Conservation (phyloP, 2,888 invertebrate species). For the Drosophila ezoana region DNA sequence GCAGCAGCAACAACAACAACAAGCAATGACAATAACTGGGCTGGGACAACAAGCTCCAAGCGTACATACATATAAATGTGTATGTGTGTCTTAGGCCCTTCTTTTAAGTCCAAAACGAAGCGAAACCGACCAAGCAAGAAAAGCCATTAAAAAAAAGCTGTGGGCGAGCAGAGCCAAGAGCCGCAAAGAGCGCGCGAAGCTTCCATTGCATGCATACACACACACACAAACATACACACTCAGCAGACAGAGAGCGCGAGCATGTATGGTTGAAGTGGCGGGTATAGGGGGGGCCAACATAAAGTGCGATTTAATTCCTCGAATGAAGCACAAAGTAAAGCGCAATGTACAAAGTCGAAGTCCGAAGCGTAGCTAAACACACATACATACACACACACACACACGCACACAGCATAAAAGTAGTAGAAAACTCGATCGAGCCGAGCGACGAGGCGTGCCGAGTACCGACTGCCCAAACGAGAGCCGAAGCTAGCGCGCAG, state of each 20-base stretch:
- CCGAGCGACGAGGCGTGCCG: constrained; percentile 38
- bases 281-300: constrained; percentile 34
- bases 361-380: constrained; percentile 46
- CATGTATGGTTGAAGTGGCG: background rate
- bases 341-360: constrained; percentile 75
- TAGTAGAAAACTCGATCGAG: constrained; percentile 72
- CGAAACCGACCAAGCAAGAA: constrained; percentile 70
- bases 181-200: constrained; percentile 38
- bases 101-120: constrained; percentile 64
- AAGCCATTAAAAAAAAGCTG: constrained; percentile 69
- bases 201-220: constrained; percentile 33
- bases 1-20: constrained; percentile 36
- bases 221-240: constrained; percentile 11
- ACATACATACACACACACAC: constrained; percentile 12
- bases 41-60: constrained; percentile 45
- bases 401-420: constrained; percentile 28
- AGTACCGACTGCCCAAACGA: constrained; percentile 32
- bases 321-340: constrained; percentile 74
- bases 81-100: constrained; percentile 58
- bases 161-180: constrained; percentile 60
- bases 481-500: constrained; percentile 48
- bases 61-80: constrained; percentile 6
- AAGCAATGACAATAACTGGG: constrained; percentile 62
- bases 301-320: constrained; percentile 78
- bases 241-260: constrained; percentile 38